Conservation (phyloP, 92 coral and sea anemone genomes). For the Zoanthus gigantus region DNA sequence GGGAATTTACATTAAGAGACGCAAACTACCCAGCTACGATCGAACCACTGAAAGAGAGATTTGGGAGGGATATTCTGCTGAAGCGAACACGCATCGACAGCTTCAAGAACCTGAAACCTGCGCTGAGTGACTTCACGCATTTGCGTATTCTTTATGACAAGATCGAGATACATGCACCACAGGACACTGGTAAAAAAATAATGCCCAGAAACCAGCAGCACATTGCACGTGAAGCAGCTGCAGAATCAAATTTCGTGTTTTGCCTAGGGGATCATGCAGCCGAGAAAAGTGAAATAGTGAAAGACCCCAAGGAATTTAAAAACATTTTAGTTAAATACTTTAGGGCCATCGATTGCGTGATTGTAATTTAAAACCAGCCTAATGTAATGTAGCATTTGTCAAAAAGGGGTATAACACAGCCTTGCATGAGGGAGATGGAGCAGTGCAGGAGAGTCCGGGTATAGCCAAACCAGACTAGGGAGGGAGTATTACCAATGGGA, state of each 20-base stretch:
- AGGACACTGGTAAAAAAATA: background rate
- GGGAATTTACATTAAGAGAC: too few relatives aligned
- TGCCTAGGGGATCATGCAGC: background rate
- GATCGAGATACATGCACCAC: too few relatives aligned
- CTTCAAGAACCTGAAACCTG: too few relatives aligned
- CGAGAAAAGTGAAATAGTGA: background rate
- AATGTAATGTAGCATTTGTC: background rate
- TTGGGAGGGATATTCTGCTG: too few relatives aligned
- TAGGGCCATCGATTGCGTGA: conserved; percentile 1
- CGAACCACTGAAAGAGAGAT: too few relatives aligned
- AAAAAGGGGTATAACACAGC: background rate
- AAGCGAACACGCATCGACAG: too few relatives aligned
- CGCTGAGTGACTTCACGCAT: too few relatives aligned
- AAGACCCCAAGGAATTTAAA: background rate
- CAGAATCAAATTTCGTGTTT: background rate
- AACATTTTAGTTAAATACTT: background rate
- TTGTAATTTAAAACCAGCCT: background rate
- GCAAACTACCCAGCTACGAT: too few relatives aligned
- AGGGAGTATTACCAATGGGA: background rate
- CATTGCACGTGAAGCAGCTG: background rate
- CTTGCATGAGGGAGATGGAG: background rate
- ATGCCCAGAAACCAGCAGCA: background rate
- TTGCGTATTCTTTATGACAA: too few relatives aligned
- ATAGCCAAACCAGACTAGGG: background rate
- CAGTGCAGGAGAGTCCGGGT: too few relatives aligned